Percentiles rank a stretch among this genome's conserved stretches.
Conservation (phyloP, 2,113 vertebrate species). For the Erythrolamprus reginae region DNA sequence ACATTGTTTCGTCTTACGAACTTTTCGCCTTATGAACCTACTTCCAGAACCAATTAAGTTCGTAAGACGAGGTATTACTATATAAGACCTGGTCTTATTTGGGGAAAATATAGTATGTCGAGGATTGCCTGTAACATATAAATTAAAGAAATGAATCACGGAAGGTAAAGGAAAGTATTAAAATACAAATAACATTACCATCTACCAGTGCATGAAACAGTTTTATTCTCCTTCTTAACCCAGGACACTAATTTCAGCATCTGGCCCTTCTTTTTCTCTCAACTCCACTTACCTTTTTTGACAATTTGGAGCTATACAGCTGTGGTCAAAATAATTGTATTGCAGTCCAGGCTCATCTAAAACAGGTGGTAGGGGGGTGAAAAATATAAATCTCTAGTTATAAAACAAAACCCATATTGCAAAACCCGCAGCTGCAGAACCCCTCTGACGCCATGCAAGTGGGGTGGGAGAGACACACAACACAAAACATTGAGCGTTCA, state of each 20-base stretch:
- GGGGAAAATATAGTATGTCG: too few relatives aligned
- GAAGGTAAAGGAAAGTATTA: not conserved
- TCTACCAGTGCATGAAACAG: not conserved
- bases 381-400: not conserved
- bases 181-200: not conserved
- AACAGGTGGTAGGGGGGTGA: not conserved
- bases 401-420: not conserved
- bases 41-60: too few relatives aligned
- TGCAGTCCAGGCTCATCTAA: slow-evolving; percentile 22
- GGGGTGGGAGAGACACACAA: not conserved
- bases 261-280: not conserved
- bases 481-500: not conserved
- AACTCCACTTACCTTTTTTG: not conserved
- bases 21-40: too few relatives aligned
- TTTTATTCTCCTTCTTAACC: not conserved
- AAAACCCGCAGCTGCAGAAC: not conserved
- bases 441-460: not conserved
- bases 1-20: too few relatives aligned
- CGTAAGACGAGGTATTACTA: too few relatives aligned
- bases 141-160: not conserved
- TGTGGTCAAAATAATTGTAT: slow-evolving; percentile 12
- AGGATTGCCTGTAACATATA: too few relatives aligned
- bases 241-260: not conserved
- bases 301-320: not conserved
- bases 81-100: too few relatives aligned